Evolutionary conservation across 2,113 vertebrate genomes (phyloP), one percentile per base, ranked within the genome.

Genomic region (Turdus rufiventris): DNA sequence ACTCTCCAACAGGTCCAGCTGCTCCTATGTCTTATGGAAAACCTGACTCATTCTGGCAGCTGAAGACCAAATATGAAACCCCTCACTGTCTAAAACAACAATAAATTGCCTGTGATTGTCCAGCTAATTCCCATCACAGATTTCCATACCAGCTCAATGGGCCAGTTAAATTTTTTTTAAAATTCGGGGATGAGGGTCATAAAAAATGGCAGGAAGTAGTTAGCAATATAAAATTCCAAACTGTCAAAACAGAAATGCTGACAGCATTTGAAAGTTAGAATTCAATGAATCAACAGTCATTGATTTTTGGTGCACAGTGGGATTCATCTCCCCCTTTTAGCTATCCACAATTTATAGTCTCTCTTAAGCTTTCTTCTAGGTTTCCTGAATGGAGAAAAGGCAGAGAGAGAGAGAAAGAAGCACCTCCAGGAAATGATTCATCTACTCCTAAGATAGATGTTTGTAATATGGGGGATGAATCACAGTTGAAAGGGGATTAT

Each of bases 381-480:
- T 88, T 94, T 95, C 66, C 58, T 91, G 75, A 87, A 85, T 6
- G 10, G 51, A 76, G 34, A 24, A 66, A 51, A 77, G 43, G n/a
- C 25, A 45, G 38, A 18, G 34, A 65, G 40, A 51, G 25, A 36
- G 19, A 85, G 18, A 47, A 38, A 89, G 85, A 89, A 91, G 75
- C 58, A 91, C 45, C 54, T 95, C 50, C 82, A 93, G 88, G 78
- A 95, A 85, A 90, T 90, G 7, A 94, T 90, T 91, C 85, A 88
- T 91, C 75, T 79, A 42, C 63, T 91, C 38, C 50, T 90, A 54
- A 91, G 58, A 90, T 66, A 95, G 94, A 93, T 91, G 67, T 68
- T 81, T 85, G 47, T 88, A 93, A 90, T 76, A 88, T 50, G 71
- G 70, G 78, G 81, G 67, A 85, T 94, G 90, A 91, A 94, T 90